phyloP scores from a whole-genome alignment of 2,797 vertebrate species.

The Labeo calbasu region DNA sequence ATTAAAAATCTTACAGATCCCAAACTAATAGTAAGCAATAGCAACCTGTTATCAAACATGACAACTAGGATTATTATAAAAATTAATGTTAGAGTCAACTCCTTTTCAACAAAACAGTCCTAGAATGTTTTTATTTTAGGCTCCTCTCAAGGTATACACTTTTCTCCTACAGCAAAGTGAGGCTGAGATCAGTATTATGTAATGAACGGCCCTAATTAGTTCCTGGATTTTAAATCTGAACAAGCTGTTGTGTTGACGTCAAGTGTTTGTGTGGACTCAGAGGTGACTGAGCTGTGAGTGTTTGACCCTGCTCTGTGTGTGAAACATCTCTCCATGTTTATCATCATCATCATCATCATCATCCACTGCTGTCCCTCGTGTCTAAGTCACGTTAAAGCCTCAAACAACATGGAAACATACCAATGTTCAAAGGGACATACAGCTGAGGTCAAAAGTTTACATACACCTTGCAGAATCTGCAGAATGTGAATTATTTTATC shows the following conservation, averaged over 20 bases:
- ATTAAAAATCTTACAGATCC: not conserved
- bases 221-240: not conserved
- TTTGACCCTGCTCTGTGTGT: too few relatives aligned
- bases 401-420: slow-evolving; percentile 55
- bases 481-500: too few relatives aligned
- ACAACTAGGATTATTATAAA: not conserved
- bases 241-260: not conserved
- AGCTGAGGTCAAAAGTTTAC: too few relatives aligned
- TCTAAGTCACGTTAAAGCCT: slow-evolving; percentile 31
- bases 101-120: not conserved
- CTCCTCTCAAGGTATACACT: not conserved
- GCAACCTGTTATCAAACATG: not conserved
- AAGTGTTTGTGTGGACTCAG: not conserved
- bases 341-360: not conserved
- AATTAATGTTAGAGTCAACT: not conserved
- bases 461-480: too few relatives aligned
- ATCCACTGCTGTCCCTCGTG: not conserved
- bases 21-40: not conserved
- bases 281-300: not conserved
- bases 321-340: not conserved
- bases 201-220: not conserved
- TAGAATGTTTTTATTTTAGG: not conserved
- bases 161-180: not conserved
- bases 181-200: not conserved
- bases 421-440: slow-evolving; percentile 36